These are phyloP conservation scores for Trachymyrmex septentrionalis DNA, from an alignment of 1,140 invertebrate genomes.

Conservation along the genomic window DNA sequence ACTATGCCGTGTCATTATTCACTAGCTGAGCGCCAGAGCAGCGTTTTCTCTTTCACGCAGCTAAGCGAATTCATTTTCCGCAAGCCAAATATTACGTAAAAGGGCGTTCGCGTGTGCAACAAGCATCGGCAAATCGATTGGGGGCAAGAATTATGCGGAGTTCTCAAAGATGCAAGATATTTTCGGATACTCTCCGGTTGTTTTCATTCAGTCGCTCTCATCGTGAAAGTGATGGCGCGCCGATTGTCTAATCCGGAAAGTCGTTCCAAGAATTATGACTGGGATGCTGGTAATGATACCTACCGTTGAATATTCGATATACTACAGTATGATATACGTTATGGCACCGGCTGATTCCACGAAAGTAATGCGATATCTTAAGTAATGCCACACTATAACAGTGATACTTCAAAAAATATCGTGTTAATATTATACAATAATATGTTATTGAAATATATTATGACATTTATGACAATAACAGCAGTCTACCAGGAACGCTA, in stretches of 20 bases:
- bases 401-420: not conserved
- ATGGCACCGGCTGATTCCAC: not conserved
- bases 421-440: not conserved
- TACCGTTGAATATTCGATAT: conserved; percentile 26
- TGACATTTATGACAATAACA: not conserved
- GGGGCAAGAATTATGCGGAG: conserved; percentile 6
- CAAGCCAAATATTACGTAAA: conserved; percentile 55
- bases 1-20: conserved; percentile 29
- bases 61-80: conserved; percentile 29
- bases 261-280: conserved; percentile 62
- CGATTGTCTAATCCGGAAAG: conserved; percentile 4
- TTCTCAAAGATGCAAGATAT: conserved; percentile 19
- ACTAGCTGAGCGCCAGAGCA: not conserved
- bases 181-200: conserved; percentile 38
- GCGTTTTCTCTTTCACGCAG: conserved; percentile 29
- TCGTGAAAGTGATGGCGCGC: not conserved
- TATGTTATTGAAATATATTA: conserved; percentile 3
- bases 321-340: not conserved
- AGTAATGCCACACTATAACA: not conserved
- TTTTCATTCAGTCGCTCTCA: conserved; percentile 58
- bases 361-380: not conserved
- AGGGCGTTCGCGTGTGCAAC: conserved; percentile 1
- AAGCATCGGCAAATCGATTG: conserved; percentile 36
- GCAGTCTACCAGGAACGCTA: not conserved
- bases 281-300: not conserved